Base-by-base conservation (phyloP, 23 tunicate species). In the Diplosoma virens region DNA sequence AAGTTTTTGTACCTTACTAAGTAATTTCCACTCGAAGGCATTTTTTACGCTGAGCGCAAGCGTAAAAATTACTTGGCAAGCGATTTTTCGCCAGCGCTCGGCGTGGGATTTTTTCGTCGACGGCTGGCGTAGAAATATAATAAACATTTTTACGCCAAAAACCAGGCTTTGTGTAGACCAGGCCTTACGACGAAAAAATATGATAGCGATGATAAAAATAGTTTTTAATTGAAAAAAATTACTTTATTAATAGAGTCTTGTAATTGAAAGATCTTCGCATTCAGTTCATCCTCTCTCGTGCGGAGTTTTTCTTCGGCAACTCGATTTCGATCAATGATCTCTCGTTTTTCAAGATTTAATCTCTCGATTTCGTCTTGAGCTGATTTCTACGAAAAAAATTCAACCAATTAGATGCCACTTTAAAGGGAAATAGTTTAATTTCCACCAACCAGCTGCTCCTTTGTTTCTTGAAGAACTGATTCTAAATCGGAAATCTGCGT, bases 401-500 rank as follows among this genome's bases (percentile, higher is more conserved):
- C 16, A 11, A n/a, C n/a, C n/a, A n/a, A n/a, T n/a, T n/a, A n/a
- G n/a, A n/a, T n/a, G n/a, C n/a, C n/a, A n/a, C n/a, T n/a, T n/a
- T 45, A 45, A 45, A 45, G 16, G 52, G 16, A n/a, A 58, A 18
- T 23, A 58, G 20, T 25, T n/a, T n/a, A n/a, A n/a, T n/a, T n/a
- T n/a, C n/a, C 32, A 41, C 83, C 3, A 17, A 80, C 84, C 24
- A 52, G 77, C 33, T 67, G 55, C 1, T 6, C 24, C 14, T 32
- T 67, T 20, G 74, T 26, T 32, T 67, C 67, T 29, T 53, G 30
- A 1, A 80, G 25, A 4, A 24, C 25, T 7, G 30, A n/a, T 60
- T 82, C 80, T 29, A 82, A 55, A 23, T 67, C 47, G 14, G 28
- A 21, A 28, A 82, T 82, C 66, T 82, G 81, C 30, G 63, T 37